Conservation (phyloP, 2,113 vertebrate species). For the Damaliscus lunatus region DNA sequence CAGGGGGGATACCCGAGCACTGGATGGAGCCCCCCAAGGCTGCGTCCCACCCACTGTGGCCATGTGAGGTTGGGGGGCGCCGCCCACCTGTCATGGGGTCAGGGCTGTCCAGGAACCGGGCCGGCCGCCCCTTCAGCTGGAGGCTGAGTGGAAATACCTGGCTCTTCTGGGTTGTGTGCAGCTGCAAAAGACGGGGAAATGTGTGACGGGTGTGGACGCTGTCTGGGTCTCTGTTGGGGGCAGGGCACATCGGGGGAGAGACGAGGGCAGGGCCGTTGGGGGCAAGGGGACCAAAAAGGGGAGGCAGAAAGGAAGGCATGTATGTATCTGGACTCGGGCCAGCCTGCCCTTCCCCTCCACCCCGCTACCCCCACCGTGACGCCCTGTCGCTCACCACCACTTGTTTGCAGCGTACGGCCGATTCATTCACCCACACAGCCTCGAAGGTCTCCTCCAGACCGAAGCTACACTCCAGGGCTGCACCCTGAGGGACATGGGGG, state of each 20-base stretch:
- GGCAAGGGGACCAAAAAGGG: neutral
- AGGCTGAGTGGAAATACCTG: slow-evolving; percentile 89
- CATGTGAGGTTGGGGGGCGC: accelerated
- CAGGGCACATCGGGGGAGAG: accelerated
- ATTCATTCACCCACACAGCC: slow-evolving; percentile 87
- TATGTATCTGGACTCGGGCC: accelerated
- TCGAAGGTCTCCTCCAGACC: slow-evolving; percentile 85
- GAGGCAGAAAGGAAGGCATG: neutral
- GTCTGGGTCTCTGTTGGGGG: neutral
- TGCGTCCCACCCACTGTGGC: neutral
- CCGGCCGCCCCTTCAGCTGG: slow-evolving; percentile 80
- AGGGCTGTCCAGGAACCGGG: slow-evolving; percentile 92
- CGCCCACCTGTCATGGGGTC: slow-evolving; percentile 88
- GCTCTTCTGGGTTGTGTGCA: slow-evolving; percentile 88
- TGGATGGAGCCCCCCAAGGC: neutral
- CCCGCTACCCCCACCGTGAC: accelerated
- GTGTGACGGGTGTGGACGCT: neutral
- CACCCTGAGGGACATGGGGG: slow-evolving; percentile 76
- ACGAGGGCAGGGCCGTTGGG: neutral
- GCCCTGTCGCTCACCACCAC: slow-evolving; percentile 85
- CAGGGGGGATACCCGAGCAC: accelerated
- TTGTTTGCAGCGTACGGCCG: slow-evolving; percentile 83
- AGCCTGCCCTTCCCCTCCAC: accelerated
- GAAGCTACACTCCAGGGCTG: slow-evolving; percentile 90
- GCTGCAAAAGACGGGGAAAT: slow-evolving; percentile 76